phyloP scores from a whole-genome alignment of 2,113 vertebrate genomes.

The Rynchops niger region DNA sequence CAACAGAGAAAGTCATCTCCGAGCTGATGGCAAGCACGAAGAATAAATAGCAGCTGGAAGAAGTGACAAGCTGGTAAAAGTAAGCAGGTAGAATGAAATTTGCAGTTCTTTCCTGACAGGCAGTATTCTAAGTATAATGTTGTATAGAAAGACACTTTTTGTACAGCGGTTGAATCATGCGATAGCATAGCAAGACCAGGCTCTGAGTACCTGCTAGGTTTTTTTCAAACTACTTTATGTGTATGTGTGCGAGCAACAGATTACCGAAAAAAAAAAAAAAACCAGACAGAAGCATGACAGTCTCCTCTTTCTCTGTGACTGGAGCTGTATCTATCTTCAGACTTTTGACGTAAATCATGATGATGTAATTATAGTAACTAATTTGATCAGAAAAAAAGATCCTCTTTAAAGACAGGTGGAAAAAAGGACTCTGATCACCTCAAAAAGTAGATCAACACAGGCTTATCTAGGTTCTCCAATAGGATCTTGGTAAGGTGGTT shows the following conservation, averaged over 20 bases:
- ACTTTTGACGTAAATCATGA: not conserved
- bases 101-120: not conserved
- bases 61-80: not conserved
- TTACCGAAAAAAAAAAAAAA: not conserved
- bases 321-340: not conserved
- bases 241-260: not conserved
- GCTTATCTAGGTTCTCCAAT: not conserved
- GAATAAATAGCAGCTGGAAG: not conserved
- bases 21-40: not conserved
- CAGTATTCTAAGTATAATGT: not conserved
- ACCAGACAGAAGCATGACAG: fast-evolving
- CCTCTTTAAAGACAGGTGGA: not conserved
- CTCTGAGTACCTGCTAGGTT: fast-evolving
- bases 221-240: not conserved
- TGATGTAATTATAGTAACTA: not conserved
- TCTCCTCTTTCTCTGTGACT: not conserved
- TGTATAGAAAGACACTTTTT: not conserved
- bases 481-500: not conserved
- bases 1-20: not conserved
- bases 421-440: not conserved
- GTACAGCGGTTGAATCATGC: not conserved
- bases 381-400: not conserved
- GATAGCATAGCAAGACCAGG: not conserved
- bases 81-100: not conserved
- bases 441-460: not conserved